Evolutionary conservation across 2,113 vertebrate genomes (phyloP).

Genomic region (Sorex fumeus): DNA sequence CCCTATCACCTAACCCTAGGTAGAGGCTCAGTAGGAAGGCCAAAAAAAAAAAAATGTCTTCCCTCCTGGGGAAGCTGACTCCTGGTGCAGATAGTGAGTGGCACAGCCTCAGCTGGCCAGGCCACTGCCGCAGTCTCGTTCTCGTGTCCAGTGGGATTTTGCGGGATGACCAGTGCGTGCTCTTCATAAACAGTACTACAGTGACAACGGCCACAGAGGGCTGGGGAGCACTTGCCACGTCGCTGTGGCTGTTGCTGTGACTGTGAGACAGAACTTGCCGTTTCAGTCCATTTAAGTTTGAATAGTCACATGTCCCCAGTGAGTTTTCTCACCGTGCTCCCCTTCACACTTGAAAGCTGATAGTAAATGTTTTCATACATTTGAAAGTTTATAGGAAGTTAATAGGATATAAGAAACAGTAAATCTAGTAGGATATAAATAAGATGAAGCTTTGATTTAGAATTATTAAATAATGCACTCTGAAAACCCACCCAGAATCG

Average conservation of each 20-base stretch:
- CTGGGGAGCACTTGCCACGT: background rate
- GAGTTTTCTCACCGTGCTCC: background rate
- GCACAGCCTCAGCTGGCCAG: background rate
- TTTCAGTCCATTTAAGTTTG: background rate
- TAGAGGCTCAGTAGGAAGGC: background rate
- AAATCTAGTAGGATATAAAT: slow-evolving; percentile 15
- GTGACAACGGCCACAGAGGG: background rate
- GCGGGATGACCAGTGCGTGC: background rate
- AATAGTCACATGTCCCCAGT: background rate
- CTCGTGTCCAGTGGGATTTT: background rate
- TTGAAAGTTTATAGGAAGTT: slow-evolving; percentile 33
- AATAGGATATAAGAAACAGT: slow-evolving; percentile 51
- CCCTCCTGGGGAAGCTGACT: background rate
- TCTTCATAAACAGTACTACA: background rate
- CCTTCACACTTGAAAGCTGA: slow-evolving; percentile 46
- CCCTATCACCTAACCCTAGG: background rate
- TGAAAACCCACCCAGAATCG: background rate
- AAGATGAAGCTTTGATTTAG: slow-evolving; percentile 15
- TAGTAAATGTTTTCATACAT: slow-evolving; percentile 29
- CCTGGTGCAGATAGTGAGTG: slow-evolving; percentile 16
- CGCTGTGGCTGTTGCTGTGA: background rate
- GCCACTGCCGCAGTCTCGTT: background rate
- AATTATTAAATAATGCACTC: slow-evolving; percentile 53
- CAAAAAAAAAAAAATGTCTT: background rate
- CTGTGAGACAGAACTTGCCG: slow-evolving; percentile 18